Evolutionary conservation across 2,888 invertebrate species (phyloP), one percentile per base, ranked within the genome.

Genomic region (Dolichomitus sp.): DNA sequence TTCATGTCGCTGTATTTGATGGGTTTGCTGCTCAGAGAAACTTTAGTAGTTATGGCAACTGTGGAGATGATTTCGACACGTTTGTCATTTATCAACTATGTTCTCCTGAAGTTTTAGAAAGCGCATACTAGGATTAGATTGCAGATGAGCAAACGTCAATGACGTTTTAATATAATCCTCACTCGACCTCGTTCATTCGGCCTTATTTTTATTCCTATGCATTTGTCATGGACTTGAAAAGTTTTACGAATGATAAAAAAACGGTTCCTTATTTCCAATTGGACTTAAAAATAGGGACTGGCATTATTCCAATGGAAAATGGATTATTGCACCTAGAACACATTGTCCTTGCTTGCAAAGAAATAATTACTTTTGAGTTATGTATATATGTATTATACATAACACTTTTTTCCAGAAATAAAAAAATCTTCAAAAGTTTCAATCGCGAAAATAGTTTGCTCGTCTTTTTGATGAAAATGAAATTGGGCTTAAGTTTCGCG

Each of bases 381-480:
- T 2, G 23, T 23, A 23, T 23, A 23, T n/a, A n/a, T n/a, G n/a
- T n/a, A 23, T 23, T 23, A 23, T 23, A 23, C 23, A 23, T 1
- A 23, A 23, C 23, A 23, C 2, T 23, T 33, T 33, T 6, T 33
- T 6, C 6, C 14, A 23, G 27, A 73, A 48, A 69, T 19, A 2
- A 65, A 0, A 12, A 27, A 11, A 75, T 66, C 73, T 81, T 66
- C 17, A 83, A 73, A 27, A 80, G 65, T 2, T 40, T 84, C 12
- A 23, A 27, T 30, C 11, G 12, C n/a, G 77, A 82, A 59, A 63
- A 82, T 40, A 23, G 73, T 37, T 59, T 85, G 17, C 74, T 84
- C 0, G 19, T 84, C 14, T 84, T 80, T 27, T 17, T 85, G 11
- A 83, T 85, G 72, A 76, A 66, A 65, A 80, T 84, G 81, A 84